Evolutionary conservation across 2,113 vertebrate species (phyloP).

Genomic region (Anoura caudifer): DNA sequence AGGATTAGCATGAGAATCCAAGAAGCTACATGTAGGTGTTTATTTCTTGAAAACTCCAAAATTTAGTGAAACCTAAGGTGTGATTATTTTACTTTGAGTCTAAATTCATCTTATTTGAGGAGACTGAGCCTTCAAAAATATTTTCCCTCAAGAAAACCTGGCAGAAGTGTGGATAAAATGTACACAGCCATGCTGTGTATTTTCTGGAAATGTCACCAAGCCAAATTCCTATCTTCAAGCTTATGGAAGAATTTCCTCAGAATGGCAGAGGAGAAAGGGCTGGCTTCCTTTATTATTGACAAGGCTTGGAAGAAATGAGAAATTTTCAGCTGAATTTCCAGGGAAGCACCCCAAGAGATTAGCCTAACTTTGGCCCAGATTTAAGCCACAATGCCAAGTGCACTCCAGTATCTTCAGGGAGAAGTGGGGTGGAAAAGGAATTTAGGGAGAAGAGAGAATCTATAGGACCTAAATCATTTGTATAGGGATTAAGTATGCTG

Average conservation of each 20-base stretch:
- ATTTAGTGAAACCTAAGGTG: background rate
- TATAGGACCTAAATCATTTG: background rate
- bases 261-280: background rate
- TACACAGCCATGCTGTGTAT: background rate
- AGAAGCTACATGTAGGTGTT: background rate
- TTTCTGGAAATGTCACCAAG: background rate
- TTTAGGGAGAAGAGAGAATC: background rate
- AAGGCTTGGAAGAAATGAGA: background rate
- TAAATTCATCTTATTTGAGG: constrained; percentile 23
- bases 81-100: constrained; percentile 14
- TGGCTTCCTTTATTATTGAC: background rate
- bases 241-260: constrained; percentile 23
- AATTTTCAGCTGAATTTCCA: constrained; percentile 23
- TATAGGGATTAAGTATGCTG: background rate
- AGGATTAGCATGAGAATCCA: background rate
- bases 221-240: background rate
- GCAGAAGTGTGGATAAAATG: background rate
- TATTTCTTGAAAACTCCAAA: background rate
- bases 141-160: constrained; percentile 27
- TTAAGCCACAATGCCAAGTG: background rate
- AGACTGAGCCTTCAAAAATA: background rate
- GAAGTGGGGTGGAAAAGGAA: background rate
- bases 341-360: background rate
- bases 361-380: background rate
- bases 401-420: background rate